Evolutionary conservation across 1,140 invertebrate genomes (phyloP).

Genomic region (Acyrthosiphon pisum): DNA sequence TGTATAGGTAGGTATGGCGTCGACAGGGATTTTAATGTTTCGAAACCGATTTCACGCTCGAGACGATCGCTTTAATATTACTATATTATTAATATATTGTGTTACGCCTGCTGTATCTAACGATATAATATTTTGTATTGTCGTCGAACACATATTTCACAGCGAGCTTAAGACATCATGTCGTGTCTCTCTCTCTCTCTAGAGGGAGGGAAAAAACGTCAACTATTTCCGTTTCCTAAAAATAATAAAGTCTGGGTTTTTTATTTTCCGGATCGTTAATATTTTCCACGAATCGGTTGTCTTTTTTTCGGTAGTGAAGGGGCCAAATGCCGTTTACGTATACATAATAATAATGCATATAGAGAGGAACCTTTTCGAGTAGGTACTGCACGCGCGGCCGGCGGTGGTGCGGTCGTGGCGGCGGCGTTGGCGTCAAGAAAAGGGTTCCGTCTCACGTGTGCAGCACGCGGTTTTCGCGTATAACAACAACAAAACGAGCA

Average conservation of each 20-base stretch:
- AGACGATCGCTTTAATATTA: neutral
- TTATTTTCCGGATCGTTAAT: constrained; percentile 57
- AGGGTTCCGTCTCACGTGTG: constrained; percentile 45
- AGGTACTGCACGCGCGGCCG: neutral
- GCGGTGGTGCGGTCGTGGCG: neutral
- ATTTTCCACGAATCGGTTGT: constrained; percentile 34
- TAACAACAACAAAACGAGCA: constrained; percentile 36
- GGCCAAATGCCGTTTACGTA: neutral
- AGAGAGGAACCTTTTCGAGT: constrained; percentile 40
- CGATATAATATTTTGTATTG: neutral
- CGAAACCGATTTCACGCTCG: neutral
- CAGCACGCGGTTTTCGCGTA: constrained; percentile 24
- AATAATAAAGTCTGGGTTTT: constrained; percentile 5
- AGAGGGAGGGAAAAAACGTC: neutral
- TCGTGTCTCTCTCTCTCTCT: neutral
- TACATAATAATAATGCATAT: neutral
- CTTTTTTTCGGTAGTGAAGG: constrained; percentile 2
- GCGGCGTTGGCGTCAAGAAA: constrained; percentile 47
- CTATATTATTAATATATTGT: neutral
- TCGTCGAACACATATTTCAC: neutral
- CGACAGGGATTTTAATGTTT: neutral
- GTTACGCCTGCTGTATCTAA: neutral
- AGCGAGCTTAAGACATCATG: neutral
- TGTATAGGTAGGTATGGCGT: neutral
- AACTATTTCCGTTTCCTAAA: constrained; percentile 48